Base-by-base conservation (phyloP, 92 coral and sea anemone genomes). In the Epizoanthus ramosus region DNA sequence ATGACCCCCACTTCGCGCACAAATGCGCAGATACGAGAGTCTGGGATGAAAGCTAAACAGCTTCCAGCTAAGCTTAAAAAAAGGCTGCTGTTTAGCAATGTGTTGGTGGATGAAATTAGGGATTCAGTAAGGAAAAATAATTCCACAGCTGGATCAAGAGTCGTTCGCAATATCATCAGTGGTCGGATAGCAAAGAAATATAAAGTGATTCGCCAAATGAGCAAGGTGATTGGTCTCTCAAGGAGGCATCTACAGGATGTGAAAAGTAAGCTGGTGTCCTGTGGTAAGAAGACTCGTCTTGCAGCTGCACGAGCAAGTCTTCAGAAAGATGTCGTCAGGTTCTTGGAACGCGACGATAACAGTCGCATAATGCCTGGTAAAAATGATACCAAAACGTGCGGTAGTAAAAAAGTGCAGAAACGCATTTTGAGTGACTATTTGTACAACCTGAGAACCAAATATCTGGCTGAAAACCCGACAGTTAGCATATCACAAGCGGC, bases 291-390 rank as follows among this genome's bases (percentile, higher is more conserved):
- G 73, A 75, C 12, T 39, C 84, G 83, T 54, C 83, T 76, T 8
- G 53, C 63, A 5, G 79, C 80, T 12, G 66, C 66, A 45, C 28
- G n/a, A 28, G 19, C 18, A 25, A 58, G 14, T 8, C 41, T 74
- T 13, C 22, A 87, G 24, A 70, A 84, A 37, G 21, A 61, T 25
- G 88, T 84, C 66, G 3, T 58, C 6, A 8, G 6, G 6, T 41
- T 41, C 6, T 8, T 41, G n/a, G n/a, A n/a, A n/a, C n/a, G n/a
- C n/a, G n/a, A n/a, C 6, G 92, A 88, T 57, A 84, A 84, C 75
- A 72, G 83, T 66, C 35, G 86, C 37, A 88, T 88, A 85, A 88
- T 88, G 91, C 88, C 85, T 25, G 88, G 91, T 33, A 83, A 88
- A 80, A 84, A n/a, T 50, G 92, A 85, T 50, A 75, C 76, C 17